These are phyloP conservation scores for Brenthis hecate DNA, from an alignment of 2,888 invertebrate genomes.

Conservation along the genomic window DNA sequence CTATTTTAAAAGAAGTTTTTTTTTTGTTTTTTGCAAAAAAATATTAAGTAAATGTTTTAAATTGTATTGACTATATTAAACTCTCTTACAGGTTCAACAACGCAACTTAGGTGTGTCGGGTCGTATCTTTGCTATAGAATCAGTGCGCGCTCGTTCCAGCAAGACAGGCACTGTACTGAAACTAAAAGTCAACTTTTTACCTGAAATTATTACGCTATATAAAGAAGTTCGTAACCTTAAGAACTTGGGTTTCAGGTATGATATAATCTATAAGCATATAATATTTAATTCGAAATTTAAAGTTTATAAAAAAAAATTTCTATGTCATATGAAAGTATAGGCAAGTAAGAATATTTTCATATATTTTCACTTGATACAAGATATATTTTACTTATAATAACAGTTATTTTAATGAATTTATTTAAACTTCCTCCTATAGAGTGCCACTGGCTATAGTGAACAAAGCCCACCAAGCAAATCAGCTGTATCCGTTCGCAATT, in stretches of 20 bases:
- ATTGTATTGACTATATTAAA: not conserved
- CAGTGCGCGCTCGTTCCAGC: constrained; percentile 88
- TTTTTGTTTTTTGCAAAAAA: not conserved
- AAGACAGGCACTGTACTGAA: constrained; percentile 92
- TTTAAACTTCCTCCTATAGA: constrained; percentile 66
- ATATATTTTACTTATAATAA: not conserved
- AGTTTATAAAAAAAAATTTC: not conserved
- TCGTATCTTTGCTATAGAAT: constrained; percentile 96
- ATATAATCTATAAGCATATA: not conserved
- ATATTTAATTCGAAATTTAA: not conserved
- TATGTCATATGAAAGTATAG: too few relatives aligned
- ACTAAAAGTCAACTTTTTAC: constrained; percentile 96
- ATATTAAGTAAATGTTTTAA: not conserved
- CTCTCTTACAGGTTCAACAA: constrained; percentile 86
- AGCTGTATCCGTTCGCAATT: constrained; percentile 99
- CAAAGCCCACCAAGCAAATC: constrained; percentile 99
- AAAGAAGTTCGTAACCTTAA: constrained; percentile 99
- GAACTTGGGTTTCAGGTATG: constrained; percentile 92
- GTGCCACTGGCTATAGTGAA: constrained; percentile 99
- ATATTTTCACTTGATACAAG: too few relatives aligned
- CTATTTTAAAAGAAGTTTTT: not conserved
- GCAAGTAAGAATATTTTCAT: too few relatives aligned
- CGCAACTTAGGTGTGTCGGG: constrained; percentile 97
- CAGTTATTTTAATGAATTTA: not conserved
- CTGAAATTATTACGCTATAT: constrained; percentile 98